Conservation (phyloP, 2,888 invertebrate genomes). For the Andricus curvator region DNA sequence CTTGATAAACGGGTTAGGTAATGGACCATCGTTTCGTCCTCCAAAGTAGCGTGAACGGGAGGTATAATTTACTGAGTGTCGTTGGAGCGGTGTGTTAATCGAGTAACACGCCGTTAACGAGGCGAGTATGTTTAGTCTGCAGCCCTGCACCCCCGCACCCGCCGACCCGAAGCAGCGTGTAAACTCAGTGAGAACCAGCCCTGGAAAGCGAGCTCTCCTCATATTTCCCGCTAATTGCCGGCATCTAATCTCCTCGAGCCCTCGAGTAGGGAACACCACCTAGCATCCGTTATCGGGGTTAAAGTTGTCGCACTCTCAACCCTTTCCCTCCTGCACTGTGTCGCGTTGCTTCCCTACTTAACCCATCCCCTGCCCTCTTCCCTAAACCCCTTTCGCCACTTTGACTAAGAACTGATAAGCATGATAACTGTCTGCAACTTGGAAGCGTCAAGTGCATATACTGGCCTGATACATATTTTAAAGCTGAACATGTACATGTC, state of each 20-base stretch:
- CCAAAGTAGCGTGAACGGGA: slow-evolving; percentile 30
- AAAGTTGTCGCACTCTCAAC: slow-evolving; percentile 52
- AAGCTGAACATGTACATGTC: too few species aligned
- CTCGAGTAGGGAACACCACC: slow-evolving; percentile 40
- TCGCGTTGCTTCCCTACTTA: slow-evolving; percentile 28
- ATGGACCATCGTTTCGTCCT: slow-evolving; percentile 29
- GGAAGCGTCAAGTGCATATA: slow-evolving; percentile 19
- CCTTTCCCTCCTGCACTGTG: slow-evolving; percentile 22
- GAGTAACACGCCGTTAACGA: slow-evolving; percentile 64
- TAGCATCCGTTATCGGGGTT: slow-evolving; percentile 60
- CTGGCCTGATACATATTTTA: not conserved
- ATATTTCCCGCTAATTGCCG: slow-evolving; percentile 63
- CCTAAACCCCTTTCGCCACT: slow-evolving; percentile 40
- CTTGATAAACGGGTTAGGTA: slow-evolving; percentile 23
- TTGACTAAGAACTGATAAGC: slow-evolving; percentile 40
- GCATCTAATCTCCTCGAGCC: slow-evolving; percentile 58
- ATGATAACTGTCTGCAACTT: slow-evolving; percentile 35
- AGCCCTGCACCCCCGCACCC: slow-evolving; percentile 45
- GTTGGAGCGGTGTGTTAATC: slow-evolving; percentile 63
- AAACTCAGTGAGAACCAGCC: slow-evolving; percentile 29
- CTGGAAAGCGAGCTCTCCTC: slow-evolving; percentile 51
- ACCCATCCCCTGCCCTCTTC: slow-evolving; percentile 2
- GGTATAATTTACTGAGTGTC: slow-evolving; percentile 61
- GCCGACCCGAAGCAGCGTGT: slow-evolving; percentile 26
- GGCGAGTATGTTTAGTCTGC: slow-evolving; percentile 60